A percentile compares a stretch with the other conserved stretches of the same genome.
Conservation (phyloP, 2,113 vertebrate genomes). For the Rissa tridactyla region DNA sequence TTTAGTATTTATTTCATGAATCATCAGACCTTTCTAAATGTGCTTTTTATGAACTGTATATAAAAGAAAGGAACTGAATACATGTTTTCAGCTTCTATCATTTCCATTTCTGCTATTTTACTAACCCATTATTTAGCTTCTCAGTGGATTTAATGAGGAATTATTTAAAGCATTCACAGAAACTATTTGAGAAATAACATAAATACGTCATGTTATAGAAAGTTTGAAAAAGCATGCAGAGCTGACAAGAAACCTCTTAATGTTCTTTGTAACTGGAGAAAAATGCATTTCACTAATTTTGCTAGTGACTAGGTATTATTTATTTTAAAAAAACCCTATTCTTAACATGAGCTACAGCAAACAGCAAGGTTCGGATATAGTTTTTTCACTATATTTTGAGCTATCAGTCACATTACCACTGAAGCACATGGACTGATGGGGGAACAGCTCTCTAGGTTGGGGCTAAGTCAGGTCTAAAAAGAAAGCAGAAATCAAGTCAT, state of each 20-base stretch:
- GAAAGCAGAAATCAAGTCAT: neutral
- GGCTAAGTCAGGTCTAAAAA: neutral
- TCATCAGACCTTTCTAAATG: constrained; percentile 23
- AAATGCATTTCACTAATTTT: neutral
- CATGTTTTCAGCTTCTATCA: constrained; percentile 52
- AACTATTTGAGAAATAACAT: neutral
- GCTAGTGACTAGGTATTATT: neutral
- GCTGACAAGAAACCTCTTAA: neutral
- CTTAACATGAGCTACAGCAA: neutral
- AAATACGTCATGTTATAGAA: neutral
- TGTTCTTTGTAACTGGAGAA: neutral
- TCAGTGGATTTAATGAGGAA: constrained; percentile 81
- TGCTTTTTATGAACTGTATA: constrained; percentile 39
- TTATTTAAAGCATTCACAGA: constrained; percentile 54
- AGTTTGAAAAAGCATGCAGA: neutral
- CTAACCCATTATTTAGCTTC: constrained; percentile 67
- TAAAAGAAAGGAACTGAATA: constrained; percentile 21
- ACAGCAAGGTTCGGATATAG: neutral
- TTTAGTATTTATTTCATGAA: neutral
- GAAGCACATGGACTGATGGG: neutral
- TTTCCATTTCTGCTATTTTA: constrained; percentile 69
- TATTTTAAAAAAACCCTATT: neutral
- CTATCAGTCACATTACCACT: neutral
- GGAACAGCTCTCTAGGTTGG: neutral
- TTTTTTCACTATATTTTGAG: neutral